Base-by-base conservation (phyloP, 1,140 invertebrate species). In the Drosophila serrata region DNA sequence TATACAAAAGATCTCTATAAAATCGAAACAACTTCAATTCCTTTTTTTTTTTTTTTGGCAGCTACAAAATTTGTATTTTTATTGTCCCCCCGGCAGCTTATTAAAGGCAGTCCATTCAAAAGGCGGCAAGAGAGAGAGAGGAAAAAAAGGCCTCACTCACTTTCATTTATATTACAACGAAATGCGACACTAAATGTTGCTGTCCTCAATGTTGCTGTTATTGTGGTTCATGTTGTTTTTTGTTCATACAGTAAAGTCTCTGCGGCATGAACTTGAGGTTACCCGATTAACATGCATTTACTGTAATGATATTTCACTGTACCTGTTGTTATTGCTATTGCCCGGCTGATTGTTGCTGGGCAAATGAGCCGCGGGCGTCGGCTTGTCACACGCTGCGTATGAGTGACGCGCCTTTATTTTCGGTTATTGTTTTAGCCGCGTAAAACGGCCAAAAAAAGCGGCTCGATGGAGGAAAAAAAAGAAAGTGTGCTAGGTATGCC, bases 351-450 rank as follows among this genome's bases (percentile, higher is more conserved):
- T 75, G 81, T 82, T 64, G 75, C 84, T 72, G 80, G 69, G 67
- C 65, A 65, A 65, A 42, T 59, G 45, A 49, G 75, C 80, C 84
- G 81, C 79, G 82, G 75, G 84, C 84, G 75, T 84, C 80, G 81
- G 73, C 81, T 56, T 81, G 85, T 81, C 77, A 84, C 77, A 90
- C 85, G 85, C 77, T 85, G 85, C 85, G 85, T 90, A 88, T 88
- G 85, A 88, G 85, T 88, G 85, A 88, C 85, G 81, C 85, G 85
- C 85, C 85, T 88, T 88, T 88, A 88, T 88, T 88, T 88, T 87
- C 68, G 85, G 85, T 81, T 85, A 88, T 88, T 88, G 84, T 88
- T 88, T 88, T 90, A 87, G 85, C 85, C 58, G 76, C 76, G 73
- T 77, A 85, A 85, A 84, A 79, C 49, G 61, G 27, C 59, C 29